phyloP scores from a whole-genome alignment of 2,888 invertebrate genomes.

The Agrochola circellaris region DNA sequence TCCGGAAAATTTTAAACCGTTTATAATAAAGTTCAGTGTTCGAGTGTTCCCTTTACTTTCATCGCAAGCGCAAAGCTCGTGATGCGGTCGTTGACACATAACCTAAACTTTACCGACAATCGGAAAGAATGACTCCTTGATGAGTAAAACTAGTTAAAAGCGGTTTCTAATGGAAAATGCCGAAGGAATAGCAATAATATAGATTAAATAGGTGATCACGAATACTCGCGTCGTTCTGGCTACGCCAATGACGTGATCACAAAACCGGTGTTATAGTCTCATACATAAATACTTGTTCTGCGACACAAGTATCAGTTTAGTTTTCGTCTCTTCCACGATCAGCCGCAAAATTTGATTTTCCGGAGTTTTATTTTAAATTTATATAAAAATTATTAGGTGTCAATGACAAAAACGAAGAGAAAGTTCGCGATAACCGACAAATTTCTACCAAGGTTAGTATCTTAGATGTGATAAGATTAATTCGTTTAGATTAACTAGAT shows the following conservation, averaged over 20 bases:
- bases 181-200: slow-evolving; percentile 53
- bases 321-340: slow-evolving; percentile 73
- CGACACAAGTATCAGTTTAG: slow-evolving; percentile 74
- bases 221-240: slow-evolving; percentile 42
- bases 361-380: slow-evolving; percentile 82
- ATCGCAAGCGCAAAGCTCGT: slow-evolving; percentile 10
- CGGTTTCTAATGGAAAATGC: slow-evolving; percentile 67
- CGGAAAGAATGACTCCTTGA: slow-evolving; percentile 36
- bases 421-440: slow-evolving; percentile 89
- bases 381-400: slow-evolving; percentile 84
- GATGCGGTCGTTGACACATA: slow-evolving; percentile 50
- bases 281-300: slow-evolving; percentile 77
- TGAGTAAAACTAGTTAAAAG: slow-evolving; percentile 54
- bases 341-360: slow-evolving; percentile 80
- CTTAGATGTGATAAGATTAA: slow-evolving; percentile 27
- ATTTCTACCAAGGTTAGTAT: slow-evolving; percentile 89
- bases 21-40: not conserved
- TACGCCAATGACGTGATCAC: slow-evolving; percentile 51
- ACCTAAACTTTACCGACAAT: slow-evolving; percentile 38
- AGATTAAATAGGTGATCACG: slow-evolving; percentile 63
- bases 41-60: slow-evolving; percentile 37
- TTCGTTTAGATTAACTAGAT: slow-evolving; percentile 18
- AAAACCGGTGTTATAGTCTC: slow-evolving; percentile 70
- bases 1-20: not conserved
- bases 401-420: slow-evolving; percentile 90